Evolutionary conservation across 2,113 vertebrate genomes (phyloP), one percentile per base, ranked within the genome.

Genomic region (Tautogolabrus adspersus): DNA sequence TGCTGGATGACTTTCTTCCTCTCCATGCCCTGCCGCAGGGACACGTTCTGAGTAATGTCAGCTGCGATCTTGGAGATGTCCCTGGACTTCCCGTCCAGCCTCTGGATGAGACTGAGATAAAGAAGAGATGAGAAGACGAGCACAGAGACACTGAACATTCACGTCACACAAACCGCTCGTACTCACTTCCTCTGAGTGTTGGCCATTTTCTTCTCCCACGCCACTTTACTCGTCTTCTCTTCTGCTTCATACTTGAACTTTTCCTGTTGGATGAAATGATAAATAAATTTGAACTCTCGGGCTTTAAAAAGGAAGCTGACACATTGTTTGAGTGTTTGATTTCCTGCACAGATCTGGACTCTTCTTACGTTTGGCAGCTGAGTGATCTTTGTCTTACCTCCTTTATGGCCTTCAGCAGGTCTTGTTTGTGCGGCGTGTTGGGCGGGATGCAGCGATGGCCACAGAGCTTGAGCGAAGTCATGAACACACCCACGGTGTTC

Each of bases 1-100:
- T 99, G 97, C 92, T 97, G 97, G 84, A 99, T 99, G 82, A 99
- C 97, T 88, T 97, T 98, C 89, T 99, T 99, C 64, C 98, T 95
- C 94, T 99, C 97, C 91, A 97, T 96, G 86, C 98, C 98, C 91
- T 99, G 98, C 23, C 94, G 95, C 59, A 99, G 94, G 22, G 97
- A 98, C 75, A 99, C 96, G 75, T 95, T 96, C 92, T 99, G 98
- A 7, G 98, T 99, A 90, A 99, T 96, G 82, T 99, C 97, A 38
- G 96, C 97, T 52, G 98, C 97, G 66, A 97, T 96, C 95, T 98
- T 98, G 52, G 98, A 99, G 89, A 99, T 97, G 83, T 98, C 97
- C 90, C 98, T 99, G 63, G 96, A 97, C 89, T 97, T 99, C 69
- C 94, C 92, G 56, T 99, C 96, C n/a, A 99, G 92, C 74, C 98